A percentile compares a stretch with the other conserved stretches of the same genome.
Conservation (phyloP, 2,113 vertebrate species). For the Dasyurus viverrinus region DNA sequence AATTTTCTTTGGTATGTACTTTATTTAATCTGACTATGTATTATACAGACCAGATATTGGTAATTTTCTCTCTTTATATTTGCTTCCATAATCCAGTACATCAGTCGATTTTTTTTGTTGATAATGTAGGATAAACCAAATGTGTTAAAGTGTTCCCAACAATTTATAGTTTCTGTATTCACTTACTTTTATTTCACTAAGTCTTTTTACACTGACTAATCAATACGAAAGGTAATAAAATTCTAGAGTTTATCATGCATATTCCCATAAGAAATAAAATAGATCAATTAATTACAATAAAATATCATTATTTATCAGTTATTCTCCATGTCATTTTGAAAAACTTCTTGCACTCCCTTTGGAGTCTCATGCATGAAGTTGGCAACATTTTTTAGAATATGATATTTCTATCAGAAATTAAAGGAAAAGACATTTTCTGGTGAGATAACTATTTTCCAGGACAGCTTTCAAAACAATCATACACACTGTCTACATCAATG, state of each 20-base stretch:
- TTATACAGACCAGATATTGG: not conserved
- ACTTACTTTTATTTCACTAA: not conserved
- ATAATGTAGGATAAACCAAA: not conserved
- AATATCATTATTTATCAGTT: not conserved
- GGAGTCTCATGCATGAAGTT: not conserved
- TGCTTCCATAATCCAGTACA: not conserved
- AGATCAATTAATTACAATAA: not conserved
- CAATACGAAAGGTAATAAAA: not conserved
- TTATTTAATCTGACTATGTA: not conserved
- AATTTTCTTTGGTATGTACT: conserved; percentile 3
- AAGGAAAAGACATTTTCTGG: not conserved
- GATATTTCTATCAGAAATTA: not conserved
- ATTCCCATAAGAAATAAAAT: not conserved
- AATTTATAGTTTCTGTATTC: not conserved
- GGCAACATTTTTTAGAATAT: not conserved
- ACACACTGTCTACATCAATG: no score
- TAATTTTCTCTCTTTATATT: not conserved
- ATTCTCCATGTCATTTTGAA: not conserved
- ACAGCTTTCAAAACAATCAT: not conserved
- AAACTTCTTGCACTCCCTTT: not conserved
- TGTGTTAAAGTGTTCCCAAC: not conserved
- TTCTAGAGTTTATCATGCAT: not conserved
- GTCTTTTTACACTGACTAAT: not conserved
- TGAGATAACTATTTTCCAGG: not conserved
- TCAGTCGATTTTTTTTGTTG: not conserved